Percentiles rank a stretch among this genome's conserved stretches.
phyloP scores from a whole-genome alignment of 1,140 invertebrate genomes.

The Drosophila gunungcola region DNA sequence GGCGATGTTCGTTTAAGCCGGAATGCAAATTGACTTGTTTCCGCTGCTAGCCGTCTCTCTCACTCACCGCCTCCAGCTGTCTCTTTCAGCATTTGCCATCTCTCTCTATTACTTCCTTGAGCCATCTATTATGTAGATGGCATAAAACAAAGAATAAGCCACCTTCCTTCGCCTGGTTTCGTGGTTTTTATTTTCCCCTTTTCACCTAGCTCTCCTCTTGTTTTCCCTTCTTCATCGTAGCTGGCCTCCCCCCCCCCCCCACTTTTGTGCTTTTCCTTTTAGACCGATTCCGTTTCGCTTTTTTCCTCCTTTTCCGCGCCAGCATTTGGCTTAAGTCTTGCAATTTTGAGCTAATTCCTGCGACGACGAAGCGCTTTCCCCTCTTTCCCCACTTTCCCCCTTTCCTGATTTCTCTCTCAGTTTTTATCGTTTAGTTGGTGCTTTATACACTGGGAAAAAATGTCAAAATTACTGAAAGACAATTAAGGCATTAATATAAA shows the following conservation, averaged over 20 bases:
- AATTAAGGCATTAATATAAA: not conserved
- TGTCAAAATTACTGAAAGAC: not conserved
- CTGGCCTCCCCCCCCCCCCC: not conserved
- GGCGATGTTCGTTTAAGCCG: constrained; percentile 68
- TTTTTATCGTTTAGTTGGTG: constrained; percentile 33
- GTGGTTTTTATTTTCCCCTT: constrained; percentile 64
- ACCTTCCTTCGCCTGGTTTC: constrained; percentile 49
- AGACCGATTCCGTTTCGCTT: constrained; percentile 3
- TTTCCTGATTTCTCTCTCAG: not conserved
- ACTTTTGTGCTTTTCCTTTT: constrained; percentile 1
- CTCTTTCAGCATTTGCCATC: constrained; percentile 1
- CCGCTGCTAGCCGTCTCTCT: constrained; percentile 40
- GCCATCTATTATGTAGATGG: constrained; percentile 70
- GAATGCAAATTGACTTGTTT: constrained; percentile 82
- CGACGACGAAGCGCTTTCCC: constrained; percentile 24
- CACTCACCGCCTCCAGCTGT: not conserved
- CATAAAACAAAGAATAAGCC: constrained; percentile 49
- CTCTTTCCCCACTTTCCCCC: constrained; percentile 8
- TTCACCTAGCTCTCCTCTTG: not conserved
- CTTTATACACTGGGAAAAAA: constrained; percentile 8
- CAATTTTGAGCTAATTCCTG: constrained; percentile 78
- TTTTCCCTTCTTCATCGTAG: not conserved
- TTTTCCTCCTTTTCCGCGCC: constrained; percentile 24
- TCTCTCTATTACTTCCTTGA: constrained; percentile 16
- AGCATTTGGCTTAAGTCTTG: constrained; percentile 67